Conservation (phyloP, 2,113 vertebrate species). For the Anhinga rufa region DNA sequence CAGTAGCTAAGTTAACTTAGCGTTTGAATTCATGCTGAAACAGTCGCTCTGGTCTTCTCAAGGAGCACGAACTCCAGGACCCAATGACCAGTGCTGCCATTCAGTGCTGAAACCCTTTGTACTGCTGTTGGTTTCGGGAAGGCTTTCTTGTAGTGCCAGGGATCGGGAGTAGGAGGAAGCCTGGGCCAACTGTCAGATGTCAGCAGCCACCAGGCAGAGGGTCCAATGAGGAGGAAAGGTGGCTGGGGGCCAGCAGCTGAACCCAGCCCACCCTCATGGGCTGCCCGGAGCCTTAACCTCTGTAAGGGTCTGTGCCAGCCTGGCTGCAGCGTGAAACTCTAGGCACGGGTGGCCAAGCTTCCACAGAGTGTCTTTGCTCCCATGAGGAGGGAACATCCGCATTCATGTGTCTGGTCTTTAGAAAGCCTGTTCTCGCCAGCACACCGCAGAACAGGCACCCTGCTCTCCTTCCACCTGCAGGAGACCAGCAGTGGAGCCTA, state of each 20-base stretch:
- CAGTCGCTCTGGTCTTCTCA: neutral
- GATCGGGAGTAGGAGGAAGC: neutral
- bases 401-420: neutral
- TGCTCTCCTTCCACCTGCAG: neutral
- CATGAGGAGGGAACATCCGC: neutral
- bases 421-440: neutral
- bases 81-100: rapidly evolving
- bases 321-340: neutral
- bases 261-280: neutral
- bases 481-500: rapidly evolving
- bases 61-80: neutral
- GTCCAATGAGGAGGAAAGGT: neutral
- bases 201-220: neutral
- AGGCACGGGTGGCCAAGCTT: neutral
- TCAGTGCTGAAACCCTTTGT: neutral
- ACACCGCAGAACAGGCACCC: too few species aligned
- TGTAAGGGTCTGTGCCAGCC: neutral
- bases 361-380: neutral
- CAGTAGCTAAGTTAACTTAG: neutral
- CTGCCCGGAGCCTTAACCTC: neutral
- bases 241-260: neutral
- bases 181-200: neutral
- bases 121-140: neutral
- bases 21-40: neutral
- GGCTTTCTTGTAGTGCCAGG: neutral